A percentile compares a stretch with the other conserved stretches of the same genome.
phyloP scores from a whole-genome alignment of 1,140 invertebrate species.

The Drosophila tani region DNA sequence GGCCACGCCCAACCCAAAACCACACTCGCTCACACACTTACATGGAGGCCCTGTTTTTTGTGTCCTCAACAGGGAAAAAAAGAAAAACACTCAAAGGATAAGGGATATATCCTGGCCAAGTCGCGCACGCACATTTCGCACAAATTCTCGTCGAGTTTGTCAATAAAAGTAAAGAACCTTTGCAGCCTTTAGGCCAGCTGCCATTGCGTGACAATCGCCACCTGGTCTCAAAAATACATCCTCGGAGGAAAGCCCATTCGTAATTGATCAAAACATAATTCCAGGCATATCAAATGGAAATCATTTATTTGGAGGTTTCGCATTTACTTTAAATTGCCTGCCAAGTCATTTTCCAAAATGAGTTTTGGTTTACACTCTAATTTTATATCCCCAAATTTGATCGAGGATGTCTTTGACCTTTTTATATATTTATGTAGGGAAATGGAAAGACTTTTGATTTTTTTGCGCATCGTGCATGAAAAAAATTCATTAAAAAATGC shows the following conservation, averaged over 20 bases:
- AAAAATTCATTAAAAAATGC: background rate
- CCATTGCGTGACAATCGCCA: slow-evolving; percentile 77
- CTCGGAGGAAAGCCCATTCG: background rate
- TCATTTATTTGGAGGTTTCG: slow-evolving; percentile 4
- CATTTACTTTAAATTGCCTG: background rate
- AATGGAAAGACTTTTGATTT: background rate
- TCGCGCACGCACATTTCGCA: slow-evolving; percentile 73
- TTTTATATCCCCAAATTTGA: background rate
- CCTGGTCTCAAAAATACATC: slow-evolving; percentile 36
- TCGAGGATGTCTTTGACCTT: background rate
- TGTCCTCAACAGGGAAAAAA: slow-evolving; percentile 10
- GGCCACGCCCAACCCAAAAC: slow-evolving; percentile 62
- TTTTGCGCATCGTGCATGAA: background rate
- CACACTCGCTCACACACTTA: slow-evolving; percentile 28
- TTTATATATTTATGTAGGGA: background rate
- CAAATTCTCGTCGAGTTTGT: slow-evolving; percentile 74
- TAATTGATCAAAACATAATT: slow-evolving; percentile 46
- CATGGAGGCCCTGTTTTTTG: slow-evolving; percentile 48
- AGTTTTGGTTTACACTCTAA: background rate
- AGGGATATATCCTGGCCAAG: slow-evolving; percentile 60
- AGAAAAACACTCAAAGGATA: slow-evolving; percentile 73
- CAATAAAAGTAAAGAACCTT: slow-evolving; percentile 72
- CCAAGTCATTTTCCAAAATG: background rate
- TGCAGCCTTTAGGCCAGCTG: slow-evolving; percentile 57
- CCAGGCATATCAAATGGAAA: slow-evolving; percentile 25